Conservation (phyloP, 2,113 vertebrate genomes). For the Ovis aries region ARS-UI_Ramb_v3.0 NC_056063.1:51151001-51151500, state of each 20-base stretch:
- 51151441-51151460: neutral
- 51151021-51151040: neutral
- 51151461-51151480: neutral
- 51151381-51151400: neutral
- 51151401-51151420: neutral
- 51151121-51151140: neutral
- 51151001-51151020: neutral
- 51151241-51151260: neutral
- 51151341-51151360: neutral
- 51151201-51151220: neutral
- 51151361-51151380: neutral
- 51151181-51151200: neutral
- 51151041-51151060: neutral
- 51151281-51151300: neutral
- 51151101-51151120: neutral
- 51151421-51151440: neutral
- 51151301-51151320: neutral
- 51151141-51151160: neutral
- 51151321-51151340: neutral
- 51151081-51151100: neutral
- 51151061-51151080: neutral
- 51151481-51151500: neutral
- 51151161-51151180: neutral
- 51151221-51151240: neutral
- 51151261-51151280: neutral